Base-by-base conservation (phyloP, 2,113 vertebrate species). In the Eurypyga helias region DNA sequence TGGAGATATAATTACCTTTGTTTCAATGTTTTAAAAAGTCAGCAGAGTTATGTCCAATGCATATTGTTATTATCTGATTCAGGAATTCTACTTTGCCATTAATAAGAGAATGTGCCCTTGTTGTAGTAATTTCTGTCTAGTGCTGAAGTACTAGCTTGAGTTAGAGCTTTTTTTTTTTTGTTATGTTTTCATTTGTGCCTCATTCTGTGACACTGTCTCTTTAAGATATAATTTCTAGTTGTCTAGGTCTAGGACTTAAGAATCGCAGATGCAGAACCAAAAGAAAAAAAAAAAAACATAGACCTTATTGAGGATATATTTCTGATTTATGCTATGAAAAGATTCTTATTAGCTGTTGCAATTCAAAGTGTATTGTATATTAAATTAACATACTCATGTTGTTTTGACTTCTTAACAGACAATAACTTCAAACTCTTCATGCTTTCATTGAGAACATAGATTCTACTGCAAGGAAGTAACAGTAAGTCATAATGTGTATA, bases 401-500 rank as follows among this genome's bases (percentile, higher is more conserved):
- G 52, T 93, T 98, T 87, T 97, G 70, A 81, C 38, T 97, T 97
- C 89, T 96, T 96, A 89, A 98, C 96, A 98, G 98, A 91, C 80
- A 93, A 70, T 93, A 97, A 95, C 91, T 96, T 96, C 6, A 2
- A 91, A 60, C 20, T 83, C 23, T 97, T 96, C 87, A 76, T 83
- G 69, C 13, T 87, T 89, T 77, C 18, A 6, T 43, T 51, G 89
- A 91, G 89, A 94, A 93, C 83, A 13, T 54, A 83, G 87, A 93
- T 80, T 91, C 87, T 87, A n/a, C 94, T 89, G 33, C 60, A 84
- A 82, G 46, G 31, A 97, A 97, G 24, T 78, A 97, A 96, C 80
- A 87, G 98, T 98, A 97, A 98, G 98, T 98, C n/a, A 48, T 97
- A 85, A 34, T 84, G n/a, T n/a, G n/a, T n/a, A n/a, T n/a, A n/a